Evolutionary conservation across 2,797 vertebrate genomes (phyloP).

Genomic region (Anguilla pacifica): DNA sequence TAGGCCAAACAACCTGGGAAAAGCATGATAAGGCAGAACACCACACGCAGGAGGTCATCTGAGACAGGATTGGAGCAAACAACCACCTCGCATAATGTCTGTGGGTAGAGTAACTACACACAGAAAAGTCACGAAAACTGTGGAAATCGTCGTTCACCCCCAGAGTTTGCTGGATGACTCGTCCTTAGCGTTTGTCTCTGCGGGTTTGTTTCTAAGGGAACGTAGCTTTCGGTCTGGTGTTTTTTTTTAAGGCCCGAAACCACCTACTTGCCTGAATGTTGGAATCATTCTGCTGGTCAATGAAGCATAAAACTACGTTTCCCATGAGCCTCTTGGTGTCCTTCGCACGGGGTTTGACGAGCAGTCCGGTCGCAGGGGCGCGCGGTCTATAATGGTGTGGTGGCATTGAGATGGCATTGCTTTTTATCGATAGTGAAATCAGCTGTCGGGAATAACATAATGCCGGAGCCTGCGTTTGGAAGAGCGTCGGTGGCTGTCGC

Average conservation of each 20-base stretch:
- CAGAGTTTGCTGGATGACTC: constrained; percentile 53
- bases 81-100: constrained; percentile 37
- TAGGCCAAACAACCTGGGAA: constrained; percentile 52
- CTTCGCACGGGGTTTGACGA: not conserved
- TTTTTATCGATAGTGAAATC: constrained; percentile 31
- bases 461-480: constrained; percentile 40
- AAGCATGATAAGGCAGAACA: constrained; percentile 27
- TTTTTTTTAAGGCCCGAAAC: not conserved
- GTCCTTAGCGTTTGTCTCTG: constrained; percentile 49
- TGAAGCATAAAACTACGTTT: not conserved
- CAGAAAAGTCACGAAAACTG: constrained; percentile 41
- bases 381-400: not conserved
- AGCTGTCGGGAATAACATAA: constrained; percentile 36
- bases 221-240: not conserved
- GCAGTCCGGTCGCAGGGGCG: not conserved
- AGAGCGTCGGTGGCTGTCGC: constrained; percentile 61
- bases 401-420: not conserved
- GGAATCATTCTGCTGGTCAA: not conserved
- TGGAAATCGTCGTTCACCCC: constrained; percentile 47
- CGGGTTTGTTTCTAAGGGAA: constrained; percentile 44
- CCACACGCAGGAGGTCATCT: constrained; percentile 29
- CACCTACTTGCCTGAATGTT: not conserved
- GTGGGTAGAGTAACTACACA: not conserved
- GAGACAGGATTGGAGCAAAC: constrained; percentile 27
- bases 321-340: not conserved